Evolutionary conservation across 1,140 invertebrate species (phyloP).

Genomic region (Phenacoccus solenopsis): DNA sequence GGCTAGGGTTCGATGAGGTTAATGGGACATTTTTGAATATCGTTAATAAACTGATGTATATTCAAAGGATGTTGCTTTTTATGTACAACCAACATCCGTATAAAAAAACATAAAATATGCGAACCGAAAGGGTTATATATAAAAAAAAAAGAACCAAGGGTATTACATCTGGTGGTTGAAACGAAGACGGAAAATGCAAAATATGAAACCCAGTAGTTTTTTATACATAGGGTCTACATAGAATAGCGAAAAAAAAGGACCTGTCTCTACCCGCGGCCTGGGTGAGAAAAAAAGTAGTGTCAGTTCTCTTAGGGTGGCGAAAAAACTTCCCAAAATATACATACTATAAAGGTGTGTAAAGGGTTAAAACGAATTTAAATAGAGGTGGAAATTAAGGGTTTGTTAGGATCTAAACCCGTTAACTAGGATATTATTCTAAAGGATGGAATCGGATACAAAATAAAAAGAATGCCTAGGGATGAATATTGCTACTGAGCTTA

Average conservation of each 20-base stretch:
- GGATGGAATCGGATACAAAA: slow-evolving; percentile 17
- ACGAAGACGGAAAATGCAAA: slow-evolving; percentile 14
- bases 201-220: slow-evolving; percentile 16
- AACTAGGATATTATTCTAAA: slow-evolving; percentile 17
- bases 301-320: slow-evolving; percentile 10
- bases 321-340: slow-evolving; percentile 7
- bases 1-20: slow-evolving; percentile 13
- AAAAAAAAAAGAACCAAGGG: not conserved
- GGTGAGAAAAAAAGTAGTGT: slow-evolving; percentile 13
- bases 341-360: slow-evolving; percentile 14
- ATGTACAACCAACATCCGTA: slow-evolving; percentile 4
- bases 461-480: slow-evolving; percentile 16
- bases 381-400: slow-evolving; percentile 16
- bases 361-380: slow-evolving; percentile 18
- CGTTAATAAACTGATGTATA: slow-evolving; percentile 17
- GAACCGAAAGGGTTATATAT: not conserved
- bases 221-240: slow-evolving; percentile 7
- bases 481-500: slow-evolving; percentile 12
- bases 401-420: slow-evolving; percentile 16
- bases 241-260: not conserved
- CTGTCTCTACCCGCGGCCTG: slow-evolving; percentile 5
- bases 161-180: slow-evolving; percentile 14
- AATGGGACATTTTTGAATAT: slow-evolving; percentile 18
- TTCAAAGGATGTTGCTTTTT: slow-evolving; percentile 15
- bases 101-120: slow-evolving; percentile 6